These are phyloP conservation scores for Coenonympha arcania DNA, from an alignment of 2,888 invertebrate genomes.

Conservation along the genomic window DNA sequence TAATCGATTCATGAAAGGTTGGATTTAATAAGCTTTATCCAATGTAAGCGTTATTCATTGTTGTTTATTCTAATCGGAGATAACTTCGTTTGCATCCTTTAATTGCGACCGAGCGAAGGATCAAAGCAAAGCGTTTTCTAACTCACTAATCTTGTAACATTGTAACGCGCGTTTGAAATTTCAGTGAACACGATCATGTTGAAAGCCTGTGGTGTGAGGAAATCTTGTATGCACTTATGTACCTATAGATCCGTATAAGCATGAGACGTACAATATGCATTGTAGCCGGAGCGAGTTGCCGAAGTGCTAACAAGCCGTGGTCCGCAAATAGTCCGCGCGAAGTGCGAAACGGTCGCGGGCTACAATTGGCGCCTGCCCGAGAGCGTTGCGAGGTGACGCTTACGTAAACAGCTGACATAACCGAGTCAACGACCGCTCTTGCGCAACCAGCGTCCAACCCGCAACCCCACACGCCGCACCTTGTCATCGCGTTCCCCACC, in stretches of 20 bases:
- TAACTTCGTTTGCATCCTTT: too few relatives aligned
- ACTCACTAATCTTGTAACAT: background rate
- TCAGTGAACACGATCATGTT: background rate
- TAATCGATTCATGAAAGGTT: slow-evolving; percentile 66
- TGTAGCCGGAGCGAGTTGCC: slow-evolving; percentile 31
- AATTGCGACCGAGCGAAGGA: too few relatives aligned
- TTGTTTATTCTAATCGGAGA: background rate
- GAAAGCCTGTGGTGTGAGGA: background rate
- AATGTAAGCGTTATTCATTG: slow-evolving; percentile 31
- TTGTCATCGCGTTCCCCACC: slow-evolving; percentile 45
- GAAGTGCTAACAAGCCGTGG: slow-evolving; percentile 53
- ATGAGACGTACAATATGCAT: background rate
- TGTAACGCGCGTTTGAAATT: background rate
- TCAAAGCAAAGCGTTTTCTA: background rate
- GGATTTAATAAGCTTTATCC: slow-evolving; percentile 58
- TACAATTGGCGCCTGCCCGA: slow-evolving; percentile 61
- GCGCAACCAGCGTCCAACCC: slow-evolving; percentile 66
- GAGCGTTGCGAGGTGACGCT: slow-evolving; percentile 69
- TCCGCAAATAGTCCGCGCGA: slow-evolving; percentile 63
- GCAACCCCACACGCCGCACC: slow-evolving; percentile 58
- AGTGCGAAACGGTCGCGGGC: slow-evolving; percentile 65
- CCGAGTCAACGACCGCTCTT: slow-evolving; percentile 72
- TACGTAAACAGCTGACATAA: slow-evolving; percentile 73
- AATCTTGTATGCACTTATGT: background rate
- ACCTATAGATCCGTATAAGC: background rate